Conservation (phyloP, 2,888 invertebrate species). For the Ochlodes sylvanus region DNA sequence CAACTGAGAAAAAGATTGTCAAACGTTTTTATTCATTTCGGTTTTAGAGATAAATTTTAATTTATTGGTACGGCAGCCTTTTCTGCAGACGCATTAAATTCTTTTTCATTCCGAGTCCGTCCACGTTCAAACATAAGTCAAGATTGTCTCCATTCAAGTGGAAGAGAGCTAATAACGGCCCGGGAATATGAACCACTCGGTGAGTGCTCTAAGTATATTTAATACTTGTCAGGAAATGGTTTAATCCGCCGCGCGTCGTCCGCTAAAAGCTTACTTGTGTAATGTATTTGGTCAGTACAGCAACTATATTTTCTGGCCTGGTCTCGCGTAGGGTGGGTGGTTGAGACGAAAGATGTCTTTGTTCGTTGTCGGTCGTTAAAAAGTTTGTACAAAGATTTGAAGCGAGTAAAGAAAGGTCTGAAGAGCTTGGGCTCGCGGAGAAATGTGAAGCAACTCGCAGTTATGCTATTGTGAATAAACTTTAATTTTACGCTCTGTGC, state of each 20-base stretch:
- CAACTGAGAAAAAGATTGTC: too few relatives aligned
- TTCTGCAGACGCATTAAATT: not conserved
- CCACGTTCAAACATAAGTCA: conserved; percentile 36
- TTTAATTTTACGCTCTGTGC: conserved; percentile 1
- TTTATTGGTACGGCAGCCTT: not conserved
- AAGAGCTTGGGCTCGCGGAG: not conserved
- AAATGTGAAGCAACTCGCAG: not conserved
- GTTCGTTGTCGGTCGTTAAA: conserved; percentile 51
- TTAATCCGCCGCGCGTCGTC: conserved; percentile 51
- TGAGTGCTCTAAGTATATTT: conserved; percentile 40
- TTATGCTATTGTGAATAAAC: not conserved
- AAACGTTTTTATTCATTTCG: too few relatives aligned
- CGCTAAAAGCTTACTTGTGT: conserved; percentile 66
- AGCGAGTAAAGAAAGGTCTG: conserved; percentile 27
- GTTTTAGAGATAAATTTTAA: too few relatives aligned
- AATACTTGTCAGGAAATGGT: conserved; percentile 42
- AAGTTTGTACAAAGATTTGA: conserved; percentile 54
- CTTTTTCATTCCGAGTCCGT: conserved; percentile 13
- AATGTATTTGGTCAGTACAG: conserved; percentile 56
- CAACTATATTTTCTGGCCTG: conserved; percentile 39
- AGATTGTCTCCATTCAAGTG: conserved; percentile 30
- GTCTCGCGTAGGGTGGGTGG: conserved; percentile 41
- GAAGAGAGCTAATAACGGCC: conserved; percentile 30
- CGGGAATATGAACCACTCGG: conserved; percentile 17
- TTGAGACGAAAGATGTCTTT: conserved; percentile 44